A percentile compares a stretch with the other conserved stretches of the same genome.
Evolutionary conservation across 2,797 vertebrate genomes (phyloP).

Genomic region (Selene dorsalis): DNA sequence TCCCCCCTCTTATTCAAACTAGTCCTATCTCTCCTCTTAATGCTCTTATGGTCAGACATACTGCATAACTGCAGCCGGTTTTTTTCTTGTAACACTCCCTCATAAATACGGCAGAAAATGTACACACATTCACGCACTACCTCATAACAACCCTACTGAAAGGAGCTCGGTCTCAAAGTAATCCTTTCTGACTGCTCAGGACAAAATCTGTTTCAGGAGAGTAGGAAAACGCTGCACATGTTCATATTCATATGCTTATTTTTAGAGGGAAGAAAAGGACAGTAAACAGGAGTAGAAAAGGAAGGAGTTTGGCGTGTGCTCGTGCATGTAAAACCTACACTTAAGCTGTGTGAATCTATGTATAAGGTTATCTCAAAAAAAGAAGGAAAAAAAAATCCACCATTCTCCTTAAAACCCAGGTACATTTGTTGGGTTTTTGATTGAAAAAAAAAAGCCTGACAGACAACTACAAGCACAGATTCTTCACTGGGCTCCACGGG

Average conservation of each 20-base stretch:
- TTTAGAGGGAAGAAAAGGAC: constrained; percentile 71
- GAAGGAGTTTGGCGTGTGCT: constrained; percentile 17
- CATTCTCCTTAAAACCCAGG: constrained; percentile 47
- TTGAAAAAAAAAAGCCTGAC: constrained; percentile 73
- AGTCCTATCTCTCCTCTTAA: constrained; percentile 9
- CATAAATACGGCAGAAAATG: constrained; percentile 22
- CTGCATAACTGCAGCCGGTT: constrained; percentile 25
- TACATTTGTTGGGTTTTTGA: constrained; percentile 63
- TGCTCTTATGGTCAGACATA: constrained; percentile 50
- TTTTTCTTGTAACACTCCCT: constrained; percentile 12
- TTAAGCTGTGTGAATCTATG: constrained; percentile 33
- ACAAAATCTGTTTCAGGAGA: constrained; percentile 66
- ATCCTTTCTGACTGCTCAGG: constrained; percentile 71
- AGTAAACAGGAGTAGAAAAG: constrained; percentile 54
- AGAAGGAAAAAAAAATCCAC: constrained; percentile 30
- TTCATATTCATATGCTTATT: constrained; percentile 79
- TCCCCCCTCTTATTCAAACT: background rate
- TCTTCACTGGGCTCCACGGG: constrained; percentile 56
- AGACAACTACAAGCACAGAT: constrained; percentile 40
- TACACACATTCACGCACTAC: constrained; percentile 10
- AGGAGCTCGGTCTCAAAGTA: constrained; percentile 65
- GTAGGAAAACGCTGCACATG: constrained; percentile 70
- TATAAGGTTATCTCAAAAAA: constrained; percentile 42
- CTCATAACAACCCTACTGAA: constrained; percentile 48
- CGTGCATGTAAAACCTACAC: constrained; percentile 49